Percentiles rank a stretch among this genome's conserved stretches.
Evolutionary conservation across 2,797 vertebrate genomes (phyloP).

Genomic region (Lycodopsis pacificus): DNA sequence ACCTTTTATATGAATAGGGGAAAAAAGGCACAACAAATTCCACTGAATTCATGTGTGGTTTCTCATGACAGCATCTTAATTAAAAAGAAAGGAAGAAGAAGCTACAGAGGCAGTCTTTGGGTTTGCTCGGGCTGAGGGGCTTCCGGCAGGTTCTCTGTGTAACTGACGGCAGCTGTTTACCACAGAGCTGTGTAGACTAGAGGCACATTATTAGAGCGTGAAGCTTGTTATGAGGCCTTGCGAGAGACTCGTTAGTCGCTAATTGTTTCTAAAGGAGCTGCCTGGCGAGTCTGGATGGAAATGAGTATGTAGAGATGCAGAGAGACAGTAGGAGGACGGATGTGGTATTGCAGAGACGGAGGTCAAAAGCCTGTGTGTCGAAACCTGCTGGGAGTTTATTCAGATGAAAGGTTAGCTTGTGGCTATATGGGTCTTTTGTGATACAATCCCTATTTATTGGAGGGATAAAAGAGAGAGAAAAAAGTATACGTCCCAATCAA

Average conservation of each 20-base stretch:
- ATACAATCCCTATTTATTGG: neutral
- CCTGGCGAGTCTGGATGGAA: slow-evolving; percentile 57
- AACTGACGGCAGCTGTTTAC: slow-evolving; percentile 75
- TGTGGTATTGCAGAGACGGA: neutral
- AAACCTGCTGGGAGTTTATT: slow-evolving; percentile 23
- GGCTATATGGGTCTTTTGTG: neutral
- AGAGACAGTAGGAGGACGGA: slow-evolving; percentile 30
- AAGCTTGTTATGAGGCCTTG: slow-evolving; percentile 76
- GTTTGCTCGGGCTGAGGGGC: slow-evolving; percentile 53
- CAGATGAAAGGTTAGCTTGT: neutral
- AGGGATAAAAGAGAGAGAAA: neutral
- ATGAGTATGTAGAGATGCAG: slow-evolving; percentile 30
- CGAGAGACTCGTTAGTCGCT: slow-evolving; percentile 74
- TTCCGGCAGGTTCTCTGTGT: slow-evolving; percentile 60
- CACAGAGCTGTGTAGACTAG: slow-evolving; percentile 47
- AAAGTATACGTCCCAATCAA: neutral
- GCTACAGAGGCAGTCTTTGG: slow-evolving; percentile 27
- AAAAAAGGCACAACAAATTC: slow-evolving; percentile 49
- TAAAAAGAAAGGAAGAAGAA: slow-evolving; percentile 20
- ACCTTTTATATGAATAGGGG: slow-evolving; percentile 59
- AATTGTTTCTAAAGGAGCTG: slow-evolving; percentile 78
- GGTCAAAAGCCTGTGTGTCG: slow-evolving; percentile 21
- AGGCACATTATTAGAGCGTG: slow-evolving; percentile 75
- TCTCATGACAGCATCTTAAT: slow-evolving; percentile 57
- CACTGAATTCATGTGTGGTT: slow-evolving; percentile 53